A percentile compares a stretch with the other conserved stretches of the same genome.
Conservation (phyloP, 2,797 vertebrate genomes). For the Alauda arvensis region DNA sequence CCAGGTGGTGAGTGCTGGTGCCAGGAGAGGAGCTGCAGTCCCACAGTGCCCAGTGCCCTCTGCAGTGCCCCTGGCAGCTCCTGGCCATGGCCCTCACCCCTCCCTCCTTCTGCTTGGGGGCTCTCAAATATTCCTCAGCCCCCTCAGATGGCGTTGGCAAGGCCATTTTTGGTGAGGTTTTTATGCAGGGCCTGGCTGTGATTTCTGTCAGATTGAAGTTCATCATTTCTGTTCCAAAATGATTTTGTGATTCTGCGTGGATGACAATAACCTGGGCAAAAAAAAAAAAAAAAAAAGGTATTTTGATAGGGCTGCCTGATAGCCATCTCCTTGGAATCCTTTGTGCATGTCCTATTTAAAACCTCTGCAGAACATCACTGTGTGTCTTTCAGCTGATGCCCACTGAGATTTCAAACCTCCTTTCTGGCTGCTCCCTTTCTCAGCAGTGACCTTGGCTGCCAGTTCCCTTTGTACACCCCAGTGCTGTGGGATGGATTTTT, state of each 20-base stretch:
- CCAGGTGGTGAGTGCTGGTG: neutral
- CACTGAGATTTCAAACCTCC: slow-evolving; percentile 48
- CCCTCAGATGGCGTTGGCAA: neutral
- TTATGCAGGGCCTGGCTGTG: neutral
- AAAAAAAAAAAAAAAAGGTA: neutral
- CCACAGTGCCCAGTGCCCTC: neutral
- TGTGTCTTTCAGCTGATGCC: slow-evolving; percentile 24
- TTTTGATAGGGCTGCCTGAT: neutral
- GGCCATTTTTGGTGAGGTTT: neutral
- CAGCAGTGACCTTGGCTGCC: slow-evolving; percentile 41
- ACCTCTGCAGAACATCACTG: slow-evolving; percentile 4
- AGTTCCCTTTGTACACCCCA: neutral
- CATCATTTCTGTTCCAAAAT: neutral
- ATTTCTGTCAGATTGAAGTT: neutral
- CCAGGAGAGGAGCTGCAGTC: neutral
- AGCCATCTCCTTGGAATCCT: neutral
- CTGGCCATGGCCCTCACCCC: fast-evolving
- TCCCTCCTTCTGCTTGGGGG: neutral
- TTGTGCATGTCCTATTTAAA: slow-evolving; percentile 44
- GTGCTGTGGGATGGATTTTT: neutral
- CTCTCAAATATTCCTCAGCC: neutral
- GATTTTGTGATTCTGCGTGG: neutral
- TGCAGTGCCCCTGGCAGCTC: neutral
- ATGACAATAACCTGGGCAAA: neutral
- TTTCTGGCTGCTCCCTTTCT: slow-evolving; percentile 45